phyloP scores from a whole-genome alignment of 2,113 vertebrate species.

The Kobus ellipsiprymnus region DNA sequence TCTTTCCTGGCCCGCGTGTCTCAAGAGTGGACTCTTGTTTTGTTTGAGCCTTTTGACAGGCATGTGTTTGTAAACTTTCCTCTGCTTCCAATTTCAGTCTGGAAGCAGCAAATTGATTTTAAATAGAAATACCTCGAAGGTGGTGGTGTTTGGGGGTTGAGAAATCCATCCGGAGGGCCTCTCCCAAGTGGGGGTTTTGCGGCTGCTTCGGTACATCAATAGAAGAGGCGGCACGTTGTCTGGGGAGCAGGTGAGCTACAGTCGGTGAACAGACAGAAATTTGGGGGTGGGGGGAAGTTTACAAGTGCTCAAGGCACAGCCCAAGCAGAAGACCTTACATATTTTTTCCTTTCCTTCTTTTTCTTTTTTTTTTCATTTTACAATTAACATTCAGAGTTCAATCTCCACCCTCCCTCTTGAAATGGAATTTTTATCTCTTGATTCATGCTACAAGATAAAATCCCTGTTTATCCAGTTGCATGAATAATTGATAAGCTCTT shows the following conservation, averaged over 20 bases:
- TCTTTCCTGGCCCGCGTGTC: too few relatives aligned
- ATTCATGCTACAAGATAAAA: conserved; percentile 35
- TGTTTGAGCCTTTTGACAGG: background rate
- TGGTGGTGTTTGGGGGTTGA: background rate
- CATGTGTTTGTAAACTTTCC: background rate
- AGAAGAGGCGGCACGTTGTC: background rate
- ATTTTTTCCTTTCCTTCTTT: background rate
- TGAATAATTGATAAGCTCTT: conserved; percentile 57
- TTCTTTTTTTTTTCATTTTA: background rate
- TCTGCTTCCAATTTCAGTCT: background rate
- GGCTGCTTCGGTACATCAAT: fast-evolving
- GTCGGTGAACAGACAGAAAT: background rate
- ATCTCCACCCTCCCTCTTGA: conserved; percentile 31
- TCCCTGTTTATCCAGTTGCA: conserved; percentile 34
- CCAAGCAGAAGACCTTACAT: background rate
- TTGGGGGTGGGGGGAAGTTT: background rate
- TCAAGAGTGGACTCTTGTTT: background rate
- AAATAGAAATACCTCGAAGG: background rate
- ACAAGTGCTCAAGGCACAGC: background rate
- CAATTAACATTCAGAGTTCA: conserved; percentile 54
- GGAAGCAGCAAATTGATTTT: background rate
- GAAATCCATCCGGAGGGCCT: background rate
- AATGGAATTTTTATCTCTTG: conserved; percentile 67
- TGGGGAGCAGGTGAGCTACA: background rate
- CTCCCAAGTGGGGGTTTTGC: too few relatives aligned